Evolutionary conservation across 2,888 invertebrate species (phyloP).

Genomic region (Disparrhopalites patrizii): DNA sequence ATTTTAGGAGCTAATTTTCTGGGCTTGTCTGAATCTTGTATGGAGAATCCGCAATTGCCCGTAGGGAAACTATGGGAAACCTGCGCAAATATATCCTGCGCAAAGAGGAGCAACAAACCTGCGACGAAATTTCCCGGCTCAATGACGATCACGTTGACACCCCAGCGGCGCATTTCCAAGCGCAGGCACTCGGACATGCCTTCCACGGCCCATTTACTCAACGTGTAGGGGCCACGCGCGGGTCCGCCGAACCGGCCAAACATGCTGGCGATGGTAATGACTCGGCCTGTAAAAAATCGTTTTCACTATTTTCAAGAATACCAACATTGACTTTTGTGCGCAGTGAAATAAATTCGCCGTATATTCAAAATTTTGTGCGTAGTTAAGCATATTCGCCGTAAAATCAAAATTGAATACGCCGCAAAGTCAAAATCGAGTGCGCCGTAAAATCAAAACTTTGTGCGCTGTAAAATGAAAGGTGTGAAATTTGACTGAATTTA

Average conservation of each 20-base stretch:
- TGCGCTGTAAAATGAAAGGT: too few species aligned
- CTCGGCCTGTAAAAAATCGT: slow-evolving; percentile 55
- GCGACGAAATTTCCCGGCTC: slow-evolving; percentile 81
- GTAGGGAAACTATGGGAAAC: too few species aligned
- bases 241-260: slow-evolving; percentile 75
- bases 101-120: too few species aligned
- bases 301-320: neutral
- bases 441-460: too few species aligned
- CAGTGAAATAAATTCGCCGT: neutral
- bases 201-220: slow-evolving; percentile 69
- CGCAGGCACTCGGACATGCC: slow-evolving; percentile 74
- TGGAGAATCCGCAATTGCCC: too few species aligned
- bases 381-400: neutral
- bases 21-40: too few species aligned
- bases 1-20: too few species aligned
- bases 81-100: too few species aligned
- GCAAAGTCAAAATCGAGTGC: too few species aligned
- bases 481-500: neutral
- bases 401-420: too few species aligned
- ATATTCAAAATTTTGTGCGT: neutral
- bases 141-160: slow-evolving; percentile 60
- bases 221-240: slow-evolving; percentile 75
- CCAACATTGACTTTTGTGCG: neutral
- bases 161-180: slow-evolving; percentile 71
- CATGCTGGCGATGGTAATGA: slow-evolving; percentile 75